These are phyloP conservation scores for Meloidogyne hapla DNA, from an alignment of 1,140 invertebrate genomes.

Conservation along the genomic window DNA sequence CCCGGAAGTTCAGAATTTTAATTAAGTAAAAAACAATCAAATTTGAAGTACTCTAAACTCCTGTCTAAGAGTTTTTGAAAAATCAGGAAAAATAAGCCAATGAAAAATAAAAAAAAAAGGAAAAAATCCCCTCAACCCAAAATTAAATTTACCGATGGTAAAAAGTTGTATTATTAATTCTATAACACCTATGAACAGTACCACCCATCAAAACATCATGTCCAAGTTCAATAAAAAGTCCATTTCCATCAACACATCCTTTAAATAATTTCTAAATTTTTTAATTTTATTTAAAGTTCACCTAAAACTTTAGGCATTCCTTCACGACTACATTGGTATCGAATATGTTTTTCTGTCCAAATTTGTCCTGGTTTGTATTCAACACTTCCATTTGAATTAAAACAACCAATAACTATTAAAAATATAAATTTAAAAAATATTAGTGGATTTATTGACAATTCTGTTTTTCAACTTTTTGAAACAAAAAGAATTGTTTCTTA, in stretches of 20 bases:
- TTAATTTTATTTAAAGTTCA: constrained; percentile 21
- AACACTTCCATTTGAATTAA: constrained; percentile 48
- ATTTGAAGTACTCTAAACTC: no score
- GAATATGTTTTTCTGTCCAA: constrained; percentile 63
- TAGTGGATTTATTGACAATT: no score
- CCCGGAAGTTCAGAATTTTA: no score
- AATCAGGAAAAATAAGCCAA: no score
- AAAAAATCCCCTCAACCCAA: no score
- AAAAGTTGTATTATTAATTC: constrained; percentile 58
- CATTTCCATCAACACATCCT: constrained; percentile 60
- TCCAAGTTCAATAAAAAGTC: constrained; percentile 59
- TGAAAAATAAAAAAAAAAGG: no score
- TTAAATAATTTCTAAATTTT: neutral
- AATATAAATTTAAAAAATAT: neutral
- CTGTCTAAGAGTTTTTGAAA: no score
- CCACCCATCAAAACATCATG: constrained; percentile 59
- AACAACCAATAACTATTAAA: constrained; percentile 58
- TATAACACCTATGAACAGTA: constrained; percentile 62
- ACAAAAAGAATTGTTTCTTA: no score
- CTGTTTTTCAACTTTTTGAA: neutral
- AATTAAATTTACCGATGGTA: constrained; percentile 62
- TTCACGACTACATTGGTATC: constrained; percentile 55
- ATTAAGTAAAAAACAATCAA: no score
- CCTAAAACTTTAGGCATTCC: constrained; percentile 53
- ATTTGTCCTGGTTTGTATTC: constrained; percentile 56